Percentiles rank a stretch among this genome's conserved stretches.
These are phyloP conservation scores for Heloderma charlesbogerti DNA, from an alignment of 2,113 vertebrate species.

Conservation along the genomic window DNA sequence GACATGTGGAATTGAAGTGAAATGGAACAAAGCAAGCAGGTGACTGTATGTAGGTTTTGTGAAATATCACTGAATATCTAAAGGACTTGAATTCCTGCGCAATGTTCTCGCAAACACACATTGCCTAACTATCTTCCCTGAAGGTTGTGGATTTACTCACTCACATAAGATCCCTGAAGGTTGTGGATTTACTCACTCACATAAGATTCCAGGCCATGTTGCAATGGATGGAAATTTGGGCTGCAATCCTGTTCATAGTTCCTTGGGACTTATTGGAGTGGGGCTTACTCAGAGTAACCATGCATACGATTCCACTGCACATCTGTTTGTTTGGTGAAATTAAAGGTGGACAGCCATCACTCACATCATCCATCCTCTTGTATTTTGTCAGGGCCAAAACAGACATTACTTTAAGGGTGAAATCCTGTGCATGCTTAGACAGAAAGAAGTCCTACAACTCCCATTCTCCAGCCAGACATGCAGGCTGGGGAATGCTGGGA, in stretches of 20 bases:
- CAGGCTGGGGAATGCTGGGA: too few species aligned
- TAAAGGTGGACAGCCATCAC: not conserved
- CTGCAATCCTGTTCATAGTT: not conserved
- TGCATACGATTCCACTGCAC: not conserved
- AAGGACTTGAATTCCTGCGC: not conserved
- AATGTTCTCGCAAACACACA: not conserved
- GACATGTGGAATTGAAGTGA: rapidly evolving
- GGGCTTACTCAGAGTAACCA: not conserved
- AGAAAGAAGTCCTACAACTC: too few species aligned
- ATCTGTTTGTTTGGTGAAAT: not conserved
- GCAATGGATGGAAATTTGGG: not conserved
- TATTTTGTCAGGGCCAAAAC: not conserved
- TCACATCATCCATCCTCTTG: not conserved
- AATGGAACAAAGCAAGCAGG: not conserved
- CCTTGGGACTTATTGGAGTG: not conserved
- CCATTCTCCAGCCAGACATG: too few species aligned
- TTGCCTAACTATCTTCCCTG: not conserved
- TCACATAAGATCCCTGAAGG: too few species aligned
- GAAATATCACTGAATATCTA: not conserved
- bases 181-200: not conserved
- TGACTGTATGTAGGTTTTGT: not conserved
- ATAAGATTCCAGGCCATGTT: too few species aligned
- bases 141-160: too few species aligned
- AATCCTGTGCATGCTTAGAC: too few species aligned
- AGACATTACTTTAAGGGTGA: too few species aligned